Percentiles rank a stretch among this genome's conserved stretches.
These are phyloP conservation scores for Ahaetulla prasina DNA, from an alignment of 2,113 vertebrate genomes.

Conservation along the genomic window DNA sequence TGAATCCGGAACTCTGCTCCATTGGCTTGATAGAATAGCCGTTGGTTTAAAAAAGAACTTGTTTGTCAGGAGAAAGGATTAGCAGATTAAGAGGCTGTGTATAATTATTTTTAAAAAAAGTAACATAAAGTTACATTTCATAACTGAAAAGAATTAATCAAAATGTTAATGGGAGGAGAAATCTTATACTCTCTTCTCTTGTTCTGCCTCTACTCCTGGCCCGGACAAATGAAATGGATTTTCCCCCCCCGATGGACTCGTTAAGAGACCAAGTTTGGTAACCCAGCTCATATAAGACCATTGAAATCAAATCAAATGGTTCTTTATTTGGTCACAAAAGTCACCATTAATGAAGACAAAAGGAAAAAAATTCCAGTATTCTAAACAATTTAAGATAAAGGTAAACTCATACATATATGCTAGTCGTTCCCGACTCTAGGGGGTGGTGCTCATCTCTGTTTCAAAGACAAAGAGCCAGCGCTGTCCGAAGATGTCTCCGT, in stretches of 20 bases:
- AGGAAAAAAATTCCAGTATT: not conserved
- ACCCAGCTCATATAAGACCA: not conserved
- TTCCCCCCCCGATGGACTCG: not conserved
- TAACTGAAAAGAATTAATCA: conserved; percentile 69
- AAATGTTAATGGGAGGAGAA: conserved; percentile 65
- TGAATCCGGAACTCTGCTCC: conserved; percentile 66
- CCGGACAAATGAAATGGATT: not conserved
- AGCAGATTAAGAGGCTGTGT: conserved; percentile 64
- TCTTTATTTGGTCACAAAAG: not conserved
- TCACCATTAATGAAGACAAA: not conserved
- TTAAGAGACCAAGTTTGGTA: not conserved
- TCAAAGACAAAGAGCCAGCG: too few relatives aligned
- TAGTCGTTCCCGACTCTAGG: too few relatives aligned
- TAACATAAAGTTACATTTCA: conserved; percentile 69
- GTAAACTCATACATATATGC: too few relatives aligned
- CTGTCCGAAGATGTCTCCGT: too few relatives aligned
- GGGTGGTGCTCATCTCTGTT: too few relatives aligned
- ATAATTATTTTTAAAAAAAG: conserved; percentile 54
- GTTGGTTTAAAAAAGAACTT: conserved; percentile 71
- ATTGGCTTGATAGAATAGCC: conserved; percentile 66
- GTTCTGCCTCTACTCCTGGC: not conserved
- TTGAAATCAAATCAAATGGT: not conserved
- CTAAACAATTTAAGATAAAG: not conserved
- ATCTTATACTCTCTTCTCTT: conserved; percentile 36
- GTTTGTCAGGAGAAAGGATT: conserved; percentile 72